These are phyloP conservation scores for Pseudococcus longispinus DNA, from an alignment of 2,888 invertebrate species.

Conservation along the genomic window DNA sequence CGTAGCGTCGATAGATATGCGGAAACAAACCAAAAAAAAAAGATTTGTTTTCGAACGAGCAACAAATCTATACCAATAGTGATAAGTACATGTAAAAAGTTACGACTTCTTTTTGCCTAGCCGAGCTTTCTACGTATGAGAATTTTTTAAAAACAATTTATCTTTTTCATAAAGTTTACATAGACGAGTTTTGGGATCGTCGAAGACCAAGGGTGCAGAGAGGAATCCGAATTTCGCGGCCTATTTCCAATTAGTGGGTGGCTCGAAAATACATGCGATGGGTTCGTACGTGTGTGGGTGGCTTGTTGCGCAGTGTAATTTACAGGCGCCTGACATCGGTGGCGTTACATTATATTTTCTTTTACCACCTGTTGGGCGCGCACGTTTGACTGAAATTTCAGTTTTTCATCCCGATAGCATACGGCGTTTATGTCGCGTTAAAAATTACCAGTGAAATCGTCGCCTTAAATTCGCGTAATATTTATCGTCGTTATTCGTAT, in stretches of 20 bases:
- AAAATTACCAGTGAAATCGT: constrained; percentile 36
- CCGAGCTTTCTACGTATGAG: not conserved
- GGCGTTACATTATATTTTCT: constrained; percentile 54
- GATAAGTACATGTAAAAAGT: not conserved
- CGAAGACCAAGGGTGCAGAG: not conserved
- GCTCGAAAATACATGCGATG: constrained; percentile 20
- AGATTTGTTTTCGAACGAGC: not conserved
- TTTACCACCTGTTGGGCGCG: constrained; percentile 56
- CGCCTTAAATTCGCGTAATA: not conserved
- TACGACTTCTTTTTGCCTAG: not conserved
- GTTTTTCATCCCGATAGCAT: constrained; percentile 46
- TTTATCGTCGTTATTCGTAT: not conserved
- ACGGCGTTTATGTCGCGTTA: constrained; percentile 50
- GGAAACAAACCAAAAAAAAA: not conserved
- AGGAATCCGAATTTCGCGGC: not conserved
- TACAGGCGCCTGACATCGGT: constrained; percentile 54
- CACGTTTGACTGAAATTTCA: constrained; percentile 54
- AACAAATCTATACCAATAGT: not conserved
- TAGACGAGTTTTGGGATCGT: not conserved
- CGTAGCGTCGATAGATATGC: not conserved
- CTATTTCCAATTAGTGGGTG: constrained; percentile 52
- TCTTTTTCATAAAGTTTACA: not conserved
- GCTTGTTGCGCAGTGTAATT: constrained; percentile 56
- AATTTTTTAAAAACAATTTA: constrained; percentile 31
- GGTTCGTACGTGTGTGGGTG: constrained; percentile 49